Base-by-base conservation (phyloP, 2,888 invertebrate species). In the Epicampocera succincta region DNA sequence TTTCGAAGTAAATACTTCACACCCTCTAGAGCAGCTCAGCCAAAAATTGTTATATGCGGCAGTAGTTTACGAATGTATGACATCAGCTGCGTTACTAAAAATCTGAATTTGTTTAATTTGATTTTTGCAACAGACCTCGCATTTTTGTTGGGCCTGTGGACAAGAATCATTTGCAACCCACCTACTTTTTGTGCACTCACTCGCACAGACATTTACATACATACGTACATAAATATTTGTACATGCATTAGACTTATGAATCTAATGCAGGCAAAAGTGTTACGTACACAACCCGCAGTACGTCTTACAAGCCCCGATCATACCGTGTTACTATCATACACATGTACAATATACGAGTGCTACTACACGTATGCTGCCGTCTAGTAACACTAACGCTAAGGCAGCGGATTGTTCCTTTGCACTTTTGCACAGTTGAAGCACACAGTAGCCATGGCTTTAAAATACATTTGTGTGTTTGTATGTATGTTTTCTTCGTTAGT, bases 371-470 rank as follows among this genome's bases (percentile, higher is more conserved):
- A 44, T 21, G 54, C 9, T 56, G 44, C 6, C 29, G 33, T 74
- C 25, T 65, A 56, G 73, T 65, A 38, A 6, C 46, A 46, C 54
- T 46, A 74, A 46, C 13, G 56, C 46, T 63, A 46, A 46, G 29
- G 42, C 48, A 54, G 38, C 42, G 42, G 33, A 60, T 71, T 71
- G 38, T 61, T 69, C 17, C 40, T 65, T 76, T 44, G 76, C 60
- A 61, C 76, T 58, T 80, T 61, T 42, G 13, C 29, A 33, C 52
- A 60, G 42, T 21, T 17, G 42, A 68, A n/a, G 3, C 72, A 54
- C 50, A 77, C 81, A 78, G 82, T 78, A 82, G 82, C 78, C 40
- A 56, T 54, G 44, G 60, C 44, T 44, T 19, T 52, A 12, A 21
- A 66, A 33, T 33, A 33, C 9, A 9, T 29, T n/a, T 3, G 25